Base-by-base conservation (phyloP, 2,797 vertebrate species). In the Ispidina picta region DNA sequence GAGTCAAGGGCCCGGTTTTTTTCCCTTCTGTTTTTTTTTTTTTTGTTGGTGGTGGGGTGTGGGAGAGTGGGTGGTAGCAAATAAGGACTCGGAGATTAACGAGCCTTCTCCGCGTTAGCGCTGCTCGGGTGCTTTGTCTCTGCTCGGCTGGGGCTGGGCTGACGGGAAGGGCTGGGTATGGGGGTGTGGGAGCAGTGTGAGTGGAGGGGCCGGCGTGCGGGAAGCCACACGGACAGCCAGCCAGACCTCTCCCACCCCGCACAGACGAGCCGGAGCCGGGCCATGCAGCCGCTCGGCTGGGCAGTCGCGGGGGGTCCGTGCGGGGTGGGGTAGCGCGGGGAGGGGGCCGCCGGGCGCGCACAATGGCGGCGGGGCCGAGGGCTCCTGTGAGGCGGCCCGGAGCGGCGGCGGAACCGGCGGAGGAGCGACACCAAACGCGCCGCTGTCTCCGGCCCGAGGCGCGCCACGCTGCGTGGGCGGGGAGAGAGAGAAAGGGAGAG, bases 81-180 rank as follows among this genome's bases (percentile, higher is more conserved):
- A 5, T 48, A 56, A 55, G 85, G 51, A 64, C 48, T 29, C 72
- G n/a, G 68, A 83, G 83, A 96, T 90, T 63, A 96, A 95, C 49
- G 92, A 93, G 88, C 85, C 88, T 84, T 60, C 31, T 66, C 33
- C 90, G 69, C 56, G 87, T 71, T 71, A 93, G 92, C 51, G 66
- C 46, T 63, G 85, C 78, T 94, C 89, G 17, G 37, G 78, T 59
- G 97, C 96, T 97, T 97, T 96, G 95, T 95, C 65, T 93, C 31
- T 17, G 83, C 74, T 73, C 3, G 69, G 35, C 62, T 65, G 82
- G 79, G 69, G 77, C 63, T 31, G 69, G 83, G 93, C 77, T 39
- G 87, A 23, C 15, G n/a, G 35, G 33, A 31, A 19, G 52, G 21
- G 37, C 10, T 15, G 8, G 18, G 10, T 26, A 9, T 26, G 25